phyloP scores from a whole-genome alignment of 2,797 vertebrate species.

The Sardinella longiceps region DNA sequence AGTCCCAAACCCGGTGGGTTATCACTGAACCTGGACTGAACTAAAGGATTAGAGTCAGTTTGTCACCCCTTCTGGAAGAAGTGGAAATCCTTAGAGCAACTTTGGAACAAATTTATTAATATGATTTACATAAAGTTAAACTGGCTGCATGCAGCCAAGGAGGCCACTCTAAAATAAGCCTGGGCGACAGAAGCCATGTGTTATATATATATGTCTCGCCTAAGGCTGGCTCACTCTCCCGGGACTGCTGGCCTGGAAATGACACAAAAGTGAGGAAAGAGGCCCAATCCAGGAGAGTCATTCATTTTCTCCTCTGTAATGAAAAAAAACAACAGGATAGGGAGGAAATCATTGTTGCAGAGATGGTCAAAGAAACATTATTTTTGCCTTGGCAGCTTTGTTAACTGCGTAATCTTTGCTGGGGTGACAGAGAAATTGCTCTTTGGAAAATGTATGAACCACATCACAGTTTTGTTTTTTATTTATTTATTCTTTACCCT shows the following conservation, averaged over 20 bases:
- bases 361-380: background rate
- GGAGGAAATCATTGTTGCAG: slow-evolving; percentile 29
- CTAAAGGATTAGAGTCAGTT: slow-evolving; percentile 69
- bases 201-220: slow-evolving; percentile 77
- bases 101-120: slow-evolving; percentile 76
- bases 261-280: slow-evolving; percentile 80
- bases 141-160: slow-evolving; percentile 60
- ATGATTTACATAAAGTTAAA: slow-evolving; percentile 82
- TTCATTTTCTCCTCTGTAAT: slow-evolving; percentile 69
- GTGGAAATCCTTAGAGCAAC: slow-evolving; percentile 69
- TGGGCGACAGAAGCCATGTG: slow-evolving; percentile 76
- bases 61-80: slow-evolving; percentile 68
- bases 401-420: slow-evolving; percentile 2
- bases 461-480: background rate
- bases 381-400: background rate
- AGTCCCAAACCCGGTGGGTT: slow-evolving; percentile 13
- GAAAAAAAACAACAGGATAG: background rate
- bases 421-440: background rate
- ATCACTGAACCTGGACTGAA: slow-evolving; percentile 44
- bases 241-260: slow-evolving; percentile 79
- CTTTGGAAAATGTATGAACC: background rate
- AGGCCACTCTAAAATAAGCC: slow-evolving; percentile 75
- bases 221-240: slow-evolving; percentile 59
- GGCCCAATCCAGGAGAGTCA: slow-evolving; percentile 69
- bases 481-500: no score